Conservation (phyloP, 1,140 invertebrate species). For the Aphidius gifuensis region DNA sequence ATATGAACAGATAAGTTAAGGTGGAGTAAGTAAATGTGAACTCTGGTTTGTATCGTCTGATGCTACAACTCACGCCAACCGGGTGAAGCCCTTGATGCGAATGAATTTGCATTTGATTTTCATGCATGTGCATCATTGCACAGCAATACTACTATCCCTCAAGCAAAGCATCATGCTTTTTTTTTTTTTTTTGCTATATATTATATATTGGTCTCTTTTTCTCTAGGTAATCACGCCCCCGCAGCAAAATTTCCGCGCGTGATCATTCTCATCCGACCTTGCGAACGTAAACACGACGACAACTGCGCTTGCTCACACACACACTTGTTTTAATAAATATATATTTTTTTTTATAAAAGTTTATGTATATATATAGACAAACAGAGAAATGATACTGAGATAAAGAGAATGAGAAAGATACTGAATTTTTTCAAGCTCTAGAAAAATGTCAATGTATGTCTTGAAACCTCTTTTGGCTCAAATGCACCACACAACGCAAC, state of each 20-base stretch:
- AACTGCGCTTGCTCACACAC: background rate
- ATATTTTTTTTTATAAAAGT: background rate
- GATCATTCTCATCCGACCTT: conserved; percentile 15
- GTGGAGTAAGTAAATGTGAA: too few species aligned
- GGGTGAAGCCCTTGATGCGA: background rate
- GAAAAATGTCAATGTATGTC: background rate
- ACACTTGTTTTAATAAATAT: background rate
- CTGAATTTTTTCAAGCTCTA: conserved; percentile 1
- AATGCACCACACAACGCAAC: conserved; percentile 6
- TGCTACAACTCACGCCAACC: background rate
- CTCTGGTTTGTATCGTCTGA: too few species aligned
- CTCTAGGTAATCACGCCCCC: conserved; percentile 11
- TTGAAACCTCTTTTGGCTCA: background rate
- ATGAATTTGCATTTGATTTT: conserved; percentile 13
- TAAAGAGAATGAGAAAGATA: background rate
- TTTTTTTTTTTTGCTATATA: background rate
- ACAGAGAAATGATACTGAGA: background rate
- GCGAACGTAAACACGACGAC: background rate
- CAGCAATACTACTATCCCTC: background rate
- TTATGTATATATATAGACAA: background rate
- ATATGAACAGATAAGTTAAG: too few species aligned
- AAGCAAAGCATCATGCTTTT: background rate
- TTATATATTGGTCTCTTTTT: background rate
- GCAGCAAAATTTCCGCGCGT: conserved; percentile 9
- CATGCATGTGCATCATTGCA: conserved; percentile 1